Evolutionary conservation across 2,888 invertebrate species (phyloP), one percentile per base, ranked within the genome.

Genomic region (Eurois occulta): DNA sequence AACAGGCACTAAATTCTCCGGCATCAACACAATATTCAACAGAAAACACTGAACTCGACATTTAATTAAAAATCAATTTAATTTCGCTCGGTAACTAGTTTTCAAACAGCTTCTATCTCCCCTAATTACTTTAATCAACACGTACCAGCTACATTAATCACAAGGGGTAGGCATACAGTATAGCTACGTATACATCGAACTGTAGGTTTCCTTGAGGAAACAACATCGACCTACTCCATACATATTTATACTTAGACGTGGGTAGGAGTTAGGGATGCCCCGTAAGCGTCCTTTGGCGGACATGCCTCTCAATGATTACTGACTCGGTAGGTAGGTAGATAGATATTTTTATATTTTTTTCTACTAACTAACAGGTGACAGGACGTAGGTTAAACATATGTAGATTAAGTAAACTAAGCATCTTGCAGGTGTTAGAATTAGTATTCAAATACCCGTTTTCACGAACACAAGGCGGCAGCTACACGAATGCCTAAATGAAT

Each of bases 51-150:
- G 38, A 52, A 32, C 46, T 38, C 52, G 21, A 73, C 68, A 35
- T 83, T 81, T 83, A 83, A 85, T 83, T 83, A 85, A 85, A 84
- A 86, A 88, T 84, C 84, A 84, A 88, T 87, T 80, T 70, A 69
- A 62, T 75, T 79, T 65, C 65, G 58, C 72, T 62, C 70, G 38
- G 71, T 68, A 77, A 65, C 76, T 67, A 68, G 62, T 86, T 76
- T 82, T 82, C 77, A 82, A 88, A 84, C 77, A 77, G 79, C 79
- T 77, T 71, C 75, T 86, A 80, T 87, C 86, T 84, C 78, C 82
- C 78, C 72, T 88, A 86, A 87, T 88, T 89, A 77, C 81, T 87
- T 87, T 89, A 89, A 86, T 89, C 88, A 88, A 89, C 84, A 87
- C 78, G 75, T 81, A 67, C 78, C 72, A 77, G 81, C 81, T 80